These are phyloP conservation scores for Rhodeus uyekii DNA, from an alignment of 2,797 vertebrate genomes.

Conservation along the genomic window DNA sequence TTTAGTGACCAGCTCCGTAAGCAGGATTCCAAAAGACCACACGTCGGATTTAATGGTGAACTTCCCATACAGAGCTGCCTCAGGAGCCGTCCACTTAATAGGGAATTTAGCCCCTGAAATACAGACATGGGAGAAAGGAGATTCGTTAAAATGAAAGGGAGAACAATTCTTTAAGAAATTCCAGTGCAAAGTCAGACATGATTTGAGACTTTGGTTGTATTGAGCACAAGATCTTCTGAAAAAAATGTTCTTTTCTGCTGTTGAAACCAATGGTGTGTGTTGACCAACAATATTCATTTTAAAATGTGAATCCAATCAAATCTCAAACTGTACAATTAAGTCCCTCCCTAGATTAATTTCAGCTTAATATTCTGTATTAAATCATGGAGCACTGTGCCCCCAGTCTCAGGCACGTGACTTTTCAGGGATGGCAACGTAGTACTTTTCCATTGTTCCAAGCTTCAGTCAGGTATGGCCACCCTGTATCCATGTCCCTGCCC, in stretches of 20 bases:
- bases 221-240: neutral
- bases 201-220: too few species aligned
- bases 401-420: neutral
- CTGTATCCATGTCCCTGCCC: neutral
- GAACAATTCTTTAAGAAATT: too few species aligned
- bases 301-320: too few species aligned
- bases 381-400: too few species aligned
- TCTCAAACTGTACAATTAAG: neutral
- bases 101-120: conserved; percentile 93
- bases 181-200: too few species aligned
- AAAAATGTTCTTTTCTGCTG: neutral
- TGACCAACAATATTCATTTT: neutral
- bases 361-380: neutral
- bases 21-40: conserved; percentile 96
- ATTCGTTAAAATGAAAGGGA: neutral
- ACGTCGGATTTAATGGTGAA: conserved; percentile 99
- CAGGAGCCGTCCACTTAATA: conserved; percentile 96
- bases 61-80: conserved; percentile 92
- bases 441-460: too few species aligned
- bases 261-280: neutral
- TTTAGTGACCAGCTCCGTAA: conserved; percentile 96
- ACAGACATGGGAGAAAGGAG: conserved; percentile 18
- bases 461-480: too few species aligned
- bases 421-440: neutral
- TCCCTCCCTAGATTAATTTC: neutral